Base-by-base conservation (phyloP, 2,797 vertebrate species). In the Danio tinwini region DNA sequence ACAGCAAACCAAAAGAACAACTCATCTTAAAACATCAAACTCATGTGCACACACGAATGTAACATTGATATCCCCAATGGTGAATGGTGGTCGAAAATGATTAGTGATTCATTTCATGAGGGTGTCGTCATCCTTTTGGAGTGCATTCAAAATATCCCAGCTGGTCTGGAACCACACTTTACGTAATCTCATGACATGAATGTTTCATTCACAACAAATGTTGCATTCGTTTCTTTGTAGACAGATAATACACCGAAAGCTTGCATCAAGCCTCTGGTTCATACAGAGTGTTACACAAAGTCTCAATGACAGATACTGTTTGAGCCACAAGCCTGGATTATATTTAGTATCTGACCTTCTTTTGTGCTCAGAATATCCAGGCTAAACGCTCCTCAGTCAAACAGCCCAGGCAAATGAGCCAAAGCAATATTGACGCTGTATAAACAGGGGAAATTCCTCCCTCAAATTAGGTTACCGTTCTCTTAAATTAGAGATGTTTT, bases 401-500 rank as follows among this genome's bases (percentile, higher is more conserved):
- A 76, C 70, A 69, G 42, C 29, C 76, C 67, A 53, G 16, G 17
- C 39, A 76, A 70, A 74, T 82, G 29, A 76, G 45, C 45, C 53
- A 77, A 84, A 65, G 63, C 64, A 45, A 81, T 74, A 74, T 78
- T 83, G 76, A 82, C 74, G 37, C 53, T 74, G 37, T 68, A 69
- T 69, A 85, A 85, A 82, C 72, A 79, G 50, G 61, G 55, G 65
- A 76, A 68, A 81, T 70, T 69, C 68, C 76, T 74, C 55, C 37
- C 39, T 39, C 71, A 65, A 73, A 70, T 83, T 81, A 71, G 59
- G 58, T 78, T 82, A 80, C 58, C 40, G 4, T 71, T 83, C 65
- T 74, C 56, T 86, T 73, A 76, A 79, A 80, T 80, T 55, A 47
- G n/a, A 49, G 50, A 76, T 81, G 79, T 83, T 85, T 79, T 81